Percentiles rank a stretch among this genome's conserved stretches.
Conservation (phyloP, 1,140 invertebrate species). For the Brachionus plicatilis region DNA sequence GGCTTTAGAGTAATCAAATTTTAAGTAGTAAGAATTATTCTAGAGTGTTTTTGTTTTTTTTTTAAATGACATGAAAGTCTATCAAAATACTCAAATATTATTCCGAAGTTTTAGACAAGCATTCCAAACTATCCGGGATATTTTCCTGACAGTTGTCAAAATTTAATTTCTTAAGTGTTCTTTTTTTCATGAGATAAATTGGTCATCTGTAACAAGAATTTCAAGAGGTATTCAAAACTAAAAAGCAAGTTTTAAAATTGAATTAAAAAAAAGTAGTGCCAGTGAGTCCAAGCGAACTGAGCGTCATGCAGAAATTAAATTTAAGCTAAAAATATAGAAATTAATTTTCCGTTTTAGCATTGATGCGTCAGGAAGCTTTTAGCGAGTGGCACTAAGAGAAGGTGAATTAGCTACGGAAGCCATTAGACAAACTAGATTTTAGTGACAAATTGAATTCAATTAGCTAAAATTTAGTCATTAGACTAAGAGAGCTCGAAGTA, state of each 20-base stretch:
- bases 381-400: background rate
- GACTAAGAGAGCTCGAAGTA: background rate
- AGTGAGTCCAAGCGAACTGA: background rate
- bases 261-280: background rate
- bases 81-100: background rate
- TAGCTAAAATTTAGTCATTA: background rate
- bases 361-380: background rate
- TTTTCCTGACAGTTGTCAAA: background rate
- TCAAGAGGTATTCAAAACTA: background rate
- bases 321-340: background rate
- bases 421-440: background rate
- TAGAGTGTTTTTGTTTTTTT: background rate
- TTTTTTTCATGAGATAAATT: background rate
- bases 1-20: background rate
- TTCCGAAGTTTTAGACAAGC: background rate
- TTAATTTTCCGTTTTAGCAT: background rate
- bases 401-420: background rate
- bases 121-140: background rate
- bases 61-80: background rate
- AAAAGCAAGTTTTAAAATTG: background rate
- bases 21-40: background rate
- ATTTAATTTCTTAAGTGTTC: background rate
- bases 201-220: background rate
- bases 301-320: background rate
- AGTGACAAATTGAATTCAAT: background rate